phyloP scores from a whole-genome alignment of 1,140 invertebrate species.

The Elymnias hypermnestra region DNA sequence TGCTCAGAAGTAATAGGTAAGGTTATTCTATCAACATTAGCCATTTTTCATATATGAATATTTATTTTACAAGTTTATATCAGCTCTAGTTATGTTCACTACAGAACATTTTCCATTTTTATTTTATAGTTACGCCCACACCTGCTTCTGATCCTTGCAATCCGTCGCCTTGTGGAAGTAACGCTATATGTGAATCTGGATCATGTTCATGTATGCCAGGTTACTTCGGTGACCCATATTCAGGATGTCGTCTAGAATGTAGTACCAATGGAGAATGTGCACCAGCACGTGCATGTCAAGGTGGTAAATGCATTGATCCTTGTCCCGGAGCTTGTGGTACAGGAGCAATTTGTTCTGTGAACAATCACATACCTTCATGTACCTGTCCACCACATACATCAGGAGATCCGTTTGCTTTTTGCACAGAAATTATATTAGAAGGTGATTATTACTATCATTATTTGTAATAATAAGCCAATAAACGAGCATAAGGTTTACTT shows the following conservation, averaged over 20 bases:
- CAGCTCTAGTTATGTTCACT: too few relatives aligned
- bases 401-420: slow-evolving; percentile 84
- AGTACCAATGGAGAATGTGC: slow-evolving; percentile 82
- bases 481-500: slow-evolving; percentile 1
- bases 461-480: neutral
- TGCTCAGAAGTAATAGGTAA: slow-evolving; percentile 75
- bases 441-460: slow-evolving; percentile 28
- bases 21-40: too few relatives aligned
- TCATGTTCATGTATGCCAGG: slow-evolving; percentile 81
- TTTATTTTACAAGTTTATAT: too few relatives aligned
- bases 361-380: slow-evolving; percentile 83
- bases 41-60: too few relatives aligned
- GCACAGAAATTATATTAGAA: slow-evolving; percentile 73
- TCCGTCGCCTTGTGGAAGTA: slow-evolving; percentile 85
- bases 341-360: slow-evolving; percentile 81
- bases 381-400: slow-evolving; percentile 78
- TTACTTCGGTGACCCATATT: slow-evolving; percentile 83
- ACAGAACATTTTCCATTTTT: too few relatives aligned
- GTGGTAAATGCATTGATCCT: slow-evolving; percentile 83
- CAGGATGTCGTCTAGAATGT: slow-evolving; percentile 83
- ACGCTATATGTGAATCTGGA: slow-evolving; percentile 81
- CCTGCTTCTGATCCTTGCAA: slow-evolving; percentile 79
- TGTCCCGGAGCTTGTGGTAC: slow-evolving; percentile 83
- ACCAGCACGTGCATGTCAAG: slow-evolving; percentile 80
- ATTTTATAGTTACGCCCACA: slow-evolving; percentile 67